Evolutionary conservation across 2,113 vertebrate genomes (phyloP).

Genomic region (Indicator indicator): DNA sequence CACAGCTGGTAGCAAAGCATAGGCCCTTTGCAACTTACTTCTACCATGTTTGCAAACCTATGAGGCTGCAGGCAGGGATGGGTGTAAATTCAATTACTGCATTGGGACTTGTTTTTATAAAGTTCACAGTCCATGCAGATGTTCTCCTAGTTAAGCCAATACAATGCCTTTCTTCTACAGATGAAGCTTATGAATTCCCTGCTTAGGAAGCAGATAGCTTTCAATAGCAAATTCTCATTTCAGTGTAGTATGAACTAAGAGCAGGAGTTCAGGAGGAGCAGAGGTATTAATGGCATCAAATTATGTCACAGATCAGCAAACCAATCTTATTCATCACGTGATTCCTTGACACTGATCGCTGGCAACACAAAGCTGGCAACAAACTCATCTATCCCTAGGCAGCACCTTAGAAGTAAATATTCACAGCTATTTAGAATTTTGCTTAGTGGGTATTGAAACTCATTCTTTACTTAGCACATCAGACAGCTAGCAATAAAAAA

Average conservation of each 20-base stretch:
- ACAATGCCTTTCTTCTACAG: not conserved
- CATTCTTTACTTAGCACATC: conserved; percentile 1
- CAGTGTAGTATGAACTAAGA: not conserved
- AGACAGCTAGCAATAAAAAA: conserved; percentile 3
- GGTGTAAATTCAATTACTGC: not conserved
- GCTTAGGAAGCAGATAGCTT: not conserved
- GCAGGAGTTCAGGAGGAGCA: not conserved
- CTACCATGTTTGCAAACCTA: not conserved
- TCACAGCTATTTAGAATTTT: conserved; percentile 12
- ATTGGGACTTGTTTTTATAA: not conserved
- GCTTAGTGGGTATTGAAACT: conserved; percentile 11
- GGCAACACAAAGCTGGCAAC: not conserved
- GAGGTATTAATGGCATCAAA: conserved; percentile 19
- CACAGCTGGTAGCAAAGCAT: not conserved
- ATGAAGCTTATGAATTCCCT: not conserved
- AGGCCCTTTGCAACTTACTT: not conserved
- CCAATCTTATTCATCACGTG: not conserved
- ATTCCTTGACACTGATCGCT: not conserved
- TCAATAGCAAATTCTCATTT: not conserved
- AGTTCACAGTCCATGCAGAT: not conserved
- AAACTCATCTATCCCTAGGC: not conserved
- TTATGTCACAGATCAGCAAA: not conserved
- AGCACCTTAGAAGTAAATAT: not conserved
- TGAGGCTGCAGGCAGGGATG: not conserved
- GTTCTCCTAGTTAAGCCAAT: not conserved